Evolutionary conservation across 2,113 vertebrate genomes (phyloP).

Genomic region (Silurus asotus): DNA sequence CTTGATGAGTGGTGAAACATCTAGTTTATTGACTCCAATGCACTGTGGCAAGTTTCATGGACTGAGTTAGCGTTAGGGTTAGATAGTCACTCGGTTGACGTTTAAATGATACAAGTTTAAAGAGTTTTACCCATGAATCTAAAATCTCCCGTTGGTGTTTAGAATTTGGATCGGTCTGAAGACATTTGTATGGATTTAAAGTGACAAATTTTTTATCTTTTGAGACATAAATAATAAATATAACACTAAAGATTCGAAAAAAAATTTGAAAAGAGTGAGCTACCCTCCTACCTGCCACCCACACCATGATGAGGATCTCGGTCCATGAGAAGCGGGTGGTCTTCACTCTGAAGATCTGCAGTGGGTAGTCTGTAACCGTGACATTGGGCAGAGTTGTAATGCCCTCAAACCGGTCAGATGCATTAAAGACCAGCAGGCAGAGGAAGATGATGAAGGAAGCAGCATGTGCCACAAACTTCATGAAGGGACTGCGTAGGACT

Average conservation of each 20-base stretch:
- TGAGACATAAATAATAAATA: neutral
- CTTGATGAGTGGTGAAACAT: neutral
- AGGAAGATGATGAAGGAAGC: slow-evolving; percentile 90
- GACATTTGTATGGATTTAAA: no score
- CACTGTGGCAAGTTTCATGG: neutral
- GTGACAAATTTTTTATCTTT: neutral
- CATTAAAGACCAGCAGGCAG: slow-evolving; percentile 86
- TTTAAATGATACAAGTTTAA: neutral
- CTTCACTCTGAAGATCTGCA: slow-evolving; percentile 87
- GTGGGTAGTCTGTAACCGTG: slow-evolving; percentile 83
- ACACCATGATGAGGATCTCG: slow-evolving; percentile 89
- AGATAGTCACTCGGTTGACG: neutral
- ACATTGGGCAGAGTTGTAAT: slow-evolving; percentile 81
- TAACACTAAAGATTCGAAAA: neutral
- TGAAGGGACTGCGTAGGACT: slow-evolving; percentile 85
- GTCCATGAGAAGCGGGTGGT: slow-evolving; percentile 88
- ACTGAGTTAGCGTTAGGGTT: no score
- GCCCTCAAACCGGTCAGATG: slow-evolving; percentile 86
- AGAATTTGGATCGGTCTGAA: no score
- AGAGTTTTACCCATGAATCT: neutral
- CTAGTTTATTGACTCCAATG: neutral
- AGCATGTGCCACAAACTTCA: slow-evolving; percentile 90
- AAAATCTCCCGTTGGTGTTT: neutral
- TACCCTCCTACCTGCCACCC: slow-evolving; percentile 79
- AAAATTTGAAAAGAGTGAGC: neutral